phyloP scores from a whole-genome alignment of 2,888 invertebrate genomes.

The Mimachlamys varia region DNA sequence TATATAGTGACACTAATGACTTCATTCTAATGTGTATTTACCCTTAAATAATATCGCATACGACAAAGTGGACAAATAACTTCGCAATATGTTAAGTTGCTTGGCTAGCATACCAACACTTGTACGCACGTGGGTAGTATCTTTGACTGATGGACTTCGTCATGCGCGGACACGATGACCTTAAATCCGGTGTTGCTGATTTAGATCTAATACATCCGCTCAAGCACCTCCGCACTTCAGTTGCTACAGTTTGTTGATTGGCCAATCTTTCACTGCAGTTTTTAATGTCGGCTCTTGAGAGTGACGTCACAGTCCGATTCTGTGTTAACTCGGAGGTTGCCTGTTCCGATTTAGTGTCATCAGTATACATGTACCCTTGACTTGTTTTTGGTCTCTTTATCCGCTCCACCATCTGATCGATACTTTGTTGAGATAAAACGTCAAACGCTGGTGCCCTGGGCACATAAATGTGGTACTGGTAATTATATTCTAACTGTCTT shows the following conservation, averaged over 20 bases:
- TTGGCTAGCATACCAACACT: background rate
- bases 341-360: background rate
- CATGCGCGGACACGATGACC: slow-evolving; percentile 7
- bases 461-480: background rate
- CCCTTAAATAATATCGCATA: too few relatives aligned
- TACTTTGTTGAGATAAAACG: background rate
- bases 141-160: background rate
- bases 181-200: background rate
- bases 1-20: too few relatives aligned
- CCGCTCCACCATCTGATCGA: background rate
- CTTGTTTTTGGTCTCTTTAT: background rate
- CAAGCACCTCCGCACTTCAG: background rate
- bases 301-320: background rate
- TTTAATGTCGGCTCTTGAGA: background rate
- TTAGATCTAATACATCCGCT: background rate
- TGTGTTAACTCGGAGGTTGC: background rate
- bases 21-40: too few relatives aligned
- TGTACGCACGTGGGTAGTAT: slow-evolving; percentile 4
- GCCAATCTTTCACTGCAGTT: background rate
- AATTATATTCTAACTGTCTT: background rate
- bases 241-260: background rate
- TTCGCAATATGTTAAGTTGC: background rate
- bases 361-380: background rate
- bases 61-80: too few relatives aligned
- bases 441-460: background rate